Percentiles rank a stretch among this genome's conserved stretches.
These are phyloP conservation scores for Campodea augens DNA, from an alignment of 1,140 invertebrate species.

Conservation along the genomic window DNA sequence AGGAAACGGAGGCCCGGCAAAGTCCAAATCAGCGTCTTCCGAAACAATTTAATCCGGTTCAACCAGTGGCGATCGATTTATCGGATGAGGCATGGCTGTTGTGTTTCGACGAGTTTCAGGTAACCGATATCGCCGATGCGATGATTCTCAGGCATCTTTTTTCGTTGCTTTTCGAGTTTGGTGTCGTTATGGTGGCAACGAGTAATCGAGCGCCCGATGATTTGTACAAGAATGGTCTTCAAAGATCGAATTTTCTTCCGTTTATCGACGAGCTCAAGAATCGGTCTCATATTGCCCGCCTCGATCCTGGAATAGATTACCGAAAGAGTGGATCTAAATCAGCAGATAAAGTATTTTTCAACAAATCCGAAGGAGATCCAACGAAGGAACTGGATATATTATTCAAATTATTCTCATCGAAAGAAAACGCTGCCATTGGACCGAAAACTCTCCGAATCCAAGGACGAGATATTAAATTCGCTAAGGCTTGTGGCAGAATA, in stretches of 20 bases:
- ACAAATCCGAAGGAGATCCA: conserved; percentile 37
- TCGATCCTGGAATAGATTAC: conserved; percentile 94
- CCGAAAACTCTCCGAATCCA: conserved; percentile 63
- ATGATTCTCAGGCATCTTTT: conserved; percentile 95
- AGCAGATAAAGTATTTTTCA: conserved; percentile 33
- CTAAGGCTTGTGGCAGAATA: conserved; percentile 78
- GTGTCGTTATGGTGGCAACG: conserved; percentile 84
- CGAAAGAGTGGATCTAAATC: conserved; percentile 37
- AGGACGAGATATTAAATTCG: conserved; percentile 71
- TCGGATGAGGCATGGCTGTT: conserved; percentile 70
- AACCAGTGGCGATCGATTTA: conserved; percentile 75
- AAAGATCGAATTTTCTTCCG: conserved; percentile 89
- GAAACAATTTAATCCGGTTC: conserved; percentile 80
- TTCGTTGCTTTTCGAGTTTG: conserved; percentile 77
- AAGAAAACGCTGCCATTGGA: conserved; percentile 76
- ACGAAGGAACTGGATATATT: conserved; percentile 49
- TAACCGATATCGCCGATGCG: conserved; percentile 96
- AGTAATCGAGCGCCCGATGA: conserved; percentile 92
- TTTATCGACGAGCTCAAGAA: conserved; percentile 86
- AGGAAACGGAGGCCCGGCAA: conserved; percentile 40
- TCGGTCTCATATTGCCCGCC: conserved; percentile 48
- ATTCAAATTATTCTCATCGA: conserved; percentile 72
- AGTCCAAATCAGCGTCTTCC: conserved; percentile 42
- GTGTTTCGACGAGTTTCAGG: conserved; percentile 99
- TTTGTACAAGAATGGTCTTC: conserved; percentile 96